phyloP scores from a whole-genome alignment of 1,140 invertebrate species.

The Ctenoplectra terminalis region DNA sequence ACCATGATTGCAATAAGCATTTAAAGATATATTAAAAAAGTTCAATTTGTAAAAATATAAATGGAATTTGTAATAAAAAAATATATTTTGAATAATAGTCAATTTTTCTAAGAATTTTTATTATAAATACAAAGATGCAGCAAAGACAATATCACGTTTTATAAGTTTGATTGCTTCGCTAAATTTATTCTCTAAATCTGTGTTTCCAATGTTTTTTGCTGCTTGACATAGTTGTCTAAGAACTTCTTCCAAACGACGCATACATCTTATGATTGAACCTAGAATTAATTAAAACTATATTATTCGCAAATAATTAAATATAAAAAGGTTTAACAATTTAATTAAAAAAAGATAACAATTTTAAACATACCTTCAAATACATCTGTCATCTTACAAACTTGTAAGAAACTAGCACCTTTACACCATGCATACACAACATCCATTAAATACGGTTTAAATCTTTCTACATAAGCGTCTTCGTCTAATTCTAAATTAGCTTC shows the following conservation, averaged over 20 bases:
- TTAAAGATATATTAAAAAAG: slow-evolving; percentile 44
- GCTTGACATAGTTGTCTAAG: slow-evolving; percentile 97
- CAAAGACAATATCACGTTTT: slow-evolving; percentile 99
- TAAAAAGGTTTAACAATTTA: neutral
- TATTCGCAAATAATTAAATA: slow-evolving; percentile 14
- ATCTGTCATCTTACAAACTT: slow-evolving; percentile 98
- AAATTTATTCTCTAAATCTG: slow-evolving; percentile 98
- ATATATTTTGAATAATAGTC: slow-evolving; percentile 39
- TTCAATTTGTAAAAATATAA: slow-evolving; percentile 49
- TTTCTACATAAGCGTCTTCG: slow-evolving; percentile 95
- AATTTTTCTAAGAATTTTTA: slow-evolving; percentile 43
- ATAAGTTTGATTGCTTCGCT: slow-evolving; percentile 95
- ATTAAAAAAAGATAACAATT: neutral
- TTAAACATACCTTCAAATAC: slow-evolving; percentile 94
- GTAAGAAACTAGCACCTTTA: slow-evolving; percentile 94
- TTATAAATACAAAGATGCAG: slow-evolving; percentile 98
- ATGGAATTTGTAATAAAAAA: slow-evolving; percentile 51
- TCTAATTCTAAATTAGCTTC: slow-evolving; percentile 96
- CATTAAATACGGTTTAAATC: slow-evolving; percentile 98
- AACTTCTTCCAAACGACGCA: slow-evolving; percentile 98
- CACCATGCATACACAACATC: slow-evolving; percentile 99
- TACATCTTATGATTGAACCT: slow-evolving; percentile 98
- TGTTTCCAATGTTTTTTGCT: slow-evolving; percentile 98
- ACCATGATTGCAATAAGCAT: slow-evolving; percentile 36
- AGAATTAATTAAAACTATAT: slow-evolving; percentile 62